phyloP scores from a whole-genome alignment of 1,140 invertebrate genomes.

The Drosophila tsacasi region DNA sequence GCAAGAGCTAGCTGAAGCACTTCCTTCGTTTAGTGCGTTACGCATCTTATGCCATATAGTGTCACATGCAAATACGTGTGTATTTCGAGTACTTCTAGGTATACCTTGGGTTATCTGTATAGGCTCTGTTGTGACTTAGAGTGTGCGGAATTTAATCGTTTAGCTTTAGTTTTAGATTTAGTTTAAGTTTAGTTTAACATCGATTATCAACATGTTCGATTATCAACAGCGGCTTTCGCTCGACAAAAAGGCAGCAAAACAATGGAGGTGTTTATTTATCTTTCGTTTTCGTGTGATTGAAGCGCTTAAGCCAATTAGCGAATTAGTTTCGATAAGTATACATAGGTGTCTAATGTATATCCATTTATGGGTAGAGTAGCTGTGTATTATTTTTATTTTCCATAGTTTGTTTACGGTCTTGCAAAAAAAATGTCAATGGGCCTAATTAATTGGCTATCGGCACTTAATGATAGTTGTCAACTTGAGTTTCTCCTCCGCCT shows the following conservation, averaged over 20 bases:
- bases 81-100: background rate
- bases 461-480: constrained; percentile 16
- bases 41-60: background rate
- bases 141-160: constrained; percentile 1
- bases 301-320: constrained; percentile 31
- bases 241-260: constrained; percentile 12
- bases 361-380: constrained; percentile 16
- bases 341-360: constrained; percentile 30
- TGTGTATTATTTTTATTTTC: background rate
- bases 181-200: constrained; percentile 17
- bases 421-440: constrained; percentile 39
- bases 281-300: background rate
- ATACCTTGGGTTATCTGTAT: background rate
- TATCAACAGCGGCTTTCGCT: constrained; percentile 57
- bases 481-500: constrained; percentile 34
- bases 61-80: constrained; percentile 9
- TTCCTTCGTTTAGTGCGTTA: background rate
- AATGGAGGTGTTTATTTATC: constrained; percentile 10
- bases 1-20: background rate
- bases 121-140: background rate
- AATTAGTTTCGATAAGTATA: constrained; percentile 22
- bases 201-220: constrained; percentile 63
- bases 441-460: constrained; percentile 41
- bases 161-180: background rate
- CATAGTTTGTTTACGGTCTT: background rate